phyloP scores from a whole-genome alignment of 2,113 vertebrate species.

The Seriola dumerili region DNA sequence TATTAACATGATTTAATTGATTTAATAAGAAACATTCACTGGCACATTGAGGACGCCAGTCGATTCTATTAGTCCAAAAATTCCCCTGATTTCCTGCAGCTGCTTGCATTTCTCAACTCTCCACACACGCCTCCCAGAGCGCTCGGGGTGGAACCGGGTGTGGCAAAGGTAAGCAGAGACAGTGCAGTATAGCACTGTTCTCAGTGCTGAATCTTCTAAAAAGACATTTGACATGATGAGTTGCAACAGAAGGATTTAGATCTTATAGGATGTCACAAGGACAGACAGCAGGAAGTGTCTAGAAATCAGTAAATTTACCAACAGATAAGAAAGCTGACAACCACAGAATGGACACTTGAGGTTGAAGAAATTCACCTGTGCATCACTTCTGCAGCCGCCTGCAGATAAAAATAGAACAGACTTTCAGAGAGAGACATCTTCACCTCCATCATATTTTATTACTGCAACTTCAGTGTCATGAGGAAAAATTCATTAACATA shows the following conservation, averaged over 20 bases:
- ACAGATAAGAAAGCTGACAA: slow-evolving; percentile 51
- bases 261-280: slow-evolving; percentile 29
- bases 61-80: too few relatives aligned
- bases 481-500: neutral
- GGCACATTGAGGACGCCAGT: too few relatives aligned
- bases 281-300: slow-evolving; percentile 37
- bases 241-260: slow-evolving; percentile 27
- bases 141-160: too few relatives aligned
- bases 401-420: slow-evolving; percentile 2
- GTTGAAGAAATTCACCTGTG: neutral
- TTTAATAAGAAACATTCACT: too few relatives aligned
- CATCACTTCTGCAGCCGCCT: neutral
- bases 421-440: neutral
- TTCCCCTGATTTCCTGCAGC: too few relatives aligned
- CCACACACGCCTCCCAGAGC: too few relatives aligned
- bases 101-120: too few relatives aligned
- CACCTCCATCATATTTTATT: neutral
- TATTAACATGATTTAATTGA: too few relatives aligned
- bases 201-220: too few relatives aligned
- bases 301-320: slow-evolving; percentile 47
- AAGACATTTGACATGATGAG: too few relatives aligned
- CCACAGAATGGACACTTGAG: slow-evolving; percentile 4
- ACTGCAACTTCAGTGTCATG: neutral
- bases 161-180: too few relatives aligned
- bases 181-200: too few relatives aligned